phyloP scores from a whole-genome alignment of 2,888 invertebrate genomes.

The Congeria kusceri region DNA sequence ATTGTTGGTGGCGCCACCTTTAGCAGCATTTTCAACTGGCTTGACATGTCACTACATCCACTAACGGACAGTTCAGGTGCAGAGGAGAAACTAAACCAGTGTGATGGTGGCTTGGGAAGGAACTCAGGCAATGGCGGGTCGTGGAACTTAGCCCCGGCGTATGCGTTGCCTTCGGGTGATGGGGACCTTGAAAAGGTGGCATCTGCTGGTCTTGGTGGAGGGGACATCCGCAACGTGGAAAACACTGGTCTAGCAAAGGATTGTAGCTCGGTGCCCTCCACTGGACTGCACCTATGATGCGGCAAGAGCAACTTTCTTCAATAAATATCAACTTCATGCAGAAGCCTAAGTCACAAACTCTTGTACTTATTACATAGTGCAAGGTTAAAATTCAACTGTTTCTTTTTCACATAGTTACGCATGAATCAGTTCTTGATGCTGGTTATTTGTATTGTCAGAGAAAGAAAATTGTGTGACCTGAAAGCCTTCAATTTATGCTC shows the following conservation, averaged over 20 bases:
- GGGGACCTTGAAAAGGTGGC: conserved; percentile 45
- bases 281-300: conserved; percentile 27
- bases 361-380: too few species aligned
- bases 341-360: too few species aligned
- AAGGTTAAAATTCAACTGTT: too few species aligned
- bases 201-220: conserved; percentile 43
- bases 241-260: conserved; percentile 4
- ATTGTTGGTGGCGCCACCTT: conserved; percentile 77
- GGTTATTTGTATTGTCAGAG: too few species aligned
- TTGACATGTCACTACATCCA: conserved; percentile 76
- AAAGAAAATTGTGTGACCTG: too few species aligned
- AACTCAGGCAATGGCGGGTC: conserved; percentile 92
- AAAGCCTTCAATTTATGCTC: too few species aligned
- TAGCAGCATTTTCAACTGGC: conserved; percentile 82
- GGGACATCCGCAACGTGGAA: conserved; percentile 40
- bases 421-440: too few species aligned
- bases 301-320: too few species aligned
- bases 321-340: too few species aligned
- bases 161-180: conserved; percentile 71
- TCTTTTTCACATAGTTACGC: too few species aligned
- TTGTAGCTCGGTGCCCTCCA: conserved; percentile 22
- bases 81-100: conserved; percentile 88
- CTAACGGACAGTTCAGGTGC: conserved; percentile 12
- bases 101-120: conserved; percentile 92
- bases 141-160: conserved; percentile 93